phyloP scores from a whole-genome alignment of 2,888 invertebrate species.

The Diarsia rubi region DNA sequence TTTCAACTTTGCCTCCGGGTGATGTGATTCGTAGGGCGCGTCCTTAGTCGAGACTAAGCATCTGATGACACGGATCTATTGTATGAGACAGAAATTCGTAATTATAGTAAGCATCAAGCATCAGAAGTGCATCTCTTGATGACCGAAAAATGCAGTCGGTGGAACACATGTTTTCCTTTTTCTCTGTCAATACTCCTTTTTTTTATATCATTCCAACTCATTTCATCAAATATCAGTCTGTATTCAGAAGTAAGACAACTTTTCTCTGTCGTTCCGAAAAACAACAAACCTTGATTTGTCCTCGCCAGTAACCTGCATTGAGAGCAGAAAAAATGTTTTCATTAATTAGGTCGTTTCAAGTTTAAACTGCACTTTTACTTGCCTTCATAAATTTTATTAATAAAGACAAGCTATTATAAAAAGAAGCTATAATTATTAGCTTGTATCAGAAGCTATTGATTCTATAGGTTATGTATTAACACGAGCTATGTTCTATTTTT shows the following conservation, averaged over 20 bases:
- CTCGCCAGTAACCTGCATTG: neutral
- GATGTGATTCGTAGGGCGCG: too few species aligned
- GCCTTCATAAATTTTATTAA: neutral
- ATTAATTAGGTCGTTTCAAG: neutral
- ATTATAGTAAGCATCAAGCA: too few species aligned
- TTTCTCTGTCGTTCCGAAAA: neutral
- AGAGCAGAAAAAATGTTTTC: neutral
- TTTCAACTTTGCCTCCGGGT: constrained; percentile 27
- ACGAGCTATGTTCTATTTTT: constrained; percentile 1
- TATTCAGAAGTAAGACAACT: neutral
- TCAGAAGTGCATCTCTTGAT: too few species aligned
- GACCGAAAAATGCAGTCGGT: too few species aligned
- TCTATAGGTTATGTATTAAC: too few species aligned
- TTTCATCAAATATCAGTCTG: neutral
- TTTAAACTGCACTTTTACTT: neutral
- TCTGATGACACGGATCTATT: neutral
- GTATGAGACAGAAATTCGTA: neutral
- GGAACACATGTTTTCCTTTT: neutral
- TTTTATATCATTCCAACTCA: neutral
- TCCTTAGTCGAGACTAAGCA: neutral
- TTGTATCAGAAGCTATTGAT: neutral
- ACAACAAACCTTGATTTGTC: fast-evolving
- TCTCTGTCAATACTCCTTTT: neutral
- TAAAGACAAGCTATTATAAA: neutral
- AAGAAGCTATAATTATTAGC: neutral